Conservation (phyloP, 2,113 vertebrate genomes). For the Baryphthengus martii region DNA sequence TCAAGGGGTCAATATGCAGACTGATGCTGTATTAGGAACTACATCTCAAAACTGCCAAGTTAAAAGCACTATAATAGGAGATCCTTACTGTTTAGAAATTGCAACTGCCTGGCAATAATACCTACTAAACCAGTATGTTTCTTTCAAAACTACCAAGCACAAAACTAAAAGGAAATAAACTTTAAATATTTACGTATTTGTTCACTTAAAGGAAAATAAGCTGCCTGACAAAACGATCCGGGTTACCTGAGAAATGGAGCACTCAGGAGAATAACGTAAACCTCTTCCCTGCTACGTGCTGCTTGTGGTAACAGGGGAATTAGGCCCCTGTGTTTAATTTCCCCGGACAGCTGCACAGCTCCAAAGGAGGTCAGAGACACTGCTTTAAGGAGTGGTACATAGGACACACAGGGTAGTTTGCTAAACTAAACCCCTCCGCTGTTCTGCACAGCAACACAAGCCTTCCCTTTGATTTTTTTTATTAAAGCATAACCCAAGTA, state of each 20-base stretch:
- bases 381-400: neutral
- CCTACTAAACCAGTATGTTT: neutral
- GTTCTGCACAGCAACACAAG: neutral
- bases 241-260: neutral
- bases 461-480: neutral
- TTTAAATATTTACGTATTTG: neutral
- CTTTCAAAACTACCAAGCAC: constrained; percentile 41
- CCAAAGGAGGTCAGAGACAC: neutral
- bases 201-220: constrained; percentile 20
- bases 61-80: neutral
- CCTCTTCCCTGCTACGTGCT: neutral
- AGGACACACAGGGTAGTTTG: fast-evolving
- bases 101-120: neutral
- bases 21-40: neutral
- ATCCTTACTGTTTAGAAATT: neutral
- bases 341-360: neutral
- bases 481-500: neutral
- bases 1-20: neutral
- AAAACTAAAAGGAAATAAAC: neutral
- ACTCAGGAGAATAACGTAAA: neutral
- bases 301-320: neutral
- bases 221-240: neutral
- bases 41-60: neutral
- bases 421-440: neutral
- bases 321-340: neutral